Base-by-base conservation (phyloP, 64 coral and sea anemone species). In the Hydrozoanthus tunicans region DNA sequence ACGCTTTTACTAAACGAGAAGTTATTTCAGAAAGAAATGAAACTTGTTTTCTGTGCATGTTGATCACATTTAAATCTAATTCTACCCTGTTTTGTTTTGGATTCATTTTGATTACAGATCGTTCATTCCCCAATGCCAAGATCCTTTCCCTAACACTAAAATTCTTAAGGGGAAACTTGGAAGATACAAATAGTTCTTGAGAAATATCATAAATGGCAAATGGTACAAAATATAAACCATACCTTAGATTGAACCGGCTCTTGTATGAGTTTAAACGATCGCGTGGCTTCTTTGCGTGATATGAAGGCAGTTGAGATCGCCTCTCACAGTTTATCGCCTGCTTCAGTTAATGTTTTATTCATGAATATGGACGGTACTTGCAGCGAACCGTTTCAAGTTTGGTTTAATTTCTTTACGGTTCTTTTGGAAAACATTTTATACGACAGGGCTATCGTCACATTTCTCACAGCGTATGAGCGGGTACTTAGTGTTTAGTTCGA, bases 231-330 rank as follows among this genome's bases (percentile, higher is more conserved):
- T 43, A 43, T 43, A 43, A 43, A 43, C 32, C 32, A 43, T 43
- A 43, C 32, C 32, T 43, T 43, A 43, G 32, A 43, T 43, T 43
- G 32, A 43, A 43, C 62, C 3, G 64, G 67, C n/a, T 88, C 15
- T 73, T 26, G 53, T 89, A 43, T 43, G 17, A 89, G 24, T 20
- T 73, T 86, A 51, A 86, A 89, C 25, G 10, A 53, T 89, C 15
- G 84, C 84, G 84, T 86, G 64, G 57, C 84, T 59, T 26, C 57
- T 51, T 89, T 71, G 84, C 66, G 71, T 73, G 84, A 89, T 76
- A 9, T 76, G 67, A 84, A 89, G 14, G n/a, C 52, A 73, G 57
- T 58, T 59, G 9, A 43, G 26, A 13, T 73, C 56, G 15, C 84
- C 66, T 65, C 84, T 58, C 51, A 23, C 58, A 8, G 79, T 59